Conservation (phyloP, 2,113 vertebrate genomes). For the Chaetodon auriga region DNA sequence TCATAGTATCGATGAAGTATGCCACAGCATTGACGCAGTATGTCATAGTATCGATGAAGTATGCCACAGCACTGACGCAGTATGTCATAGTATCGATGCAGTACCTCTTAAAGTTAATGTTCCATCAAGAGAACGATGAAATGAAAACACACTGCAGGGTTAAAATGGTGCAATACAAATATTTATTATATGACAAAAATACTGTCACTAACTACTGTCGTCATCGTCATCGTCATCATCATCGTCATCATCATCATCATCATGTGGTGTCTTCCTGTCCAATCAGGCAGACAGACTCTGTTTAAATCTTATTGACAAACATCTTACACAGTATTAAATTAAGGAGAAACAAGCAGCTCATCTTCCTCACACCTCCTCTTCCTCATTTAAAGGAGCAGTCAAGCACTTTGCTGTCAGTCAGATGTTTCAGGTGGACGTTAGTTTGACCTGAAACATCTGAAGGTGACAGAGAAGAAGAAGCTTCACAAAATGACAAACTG, state of each 20-base stretch:
- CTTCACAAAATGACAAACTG: not conserved
- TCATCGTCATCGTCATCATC: not conserved
- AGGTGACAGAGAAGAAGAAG: not conserved
- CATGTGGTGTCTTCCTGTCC: constrained; percentile 18
- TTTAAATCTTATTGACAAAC: constrained; percentile 55
- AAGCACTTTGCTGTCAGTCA: not conserved
- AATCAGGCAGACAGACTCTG: constrained; percentile 27
- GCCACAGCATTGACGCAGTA: too few relatives aligned
- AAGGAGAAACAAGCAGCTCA: constrained; percentile 20
- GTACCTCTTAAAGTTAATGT: too few relatives aligned
- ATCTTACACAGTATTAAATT: constrained; percentile 57
- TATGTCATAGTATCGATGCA: too few relatives aligned
- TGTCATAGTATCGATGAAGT: too few relatives aligned
- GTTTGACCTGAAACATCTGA: too few relatives aligned
- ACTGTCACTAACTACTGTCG: constrained; percentile 56
- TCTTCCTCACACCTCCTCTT: not conserved
- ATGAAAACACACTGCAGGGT: constrained; percentile 17
- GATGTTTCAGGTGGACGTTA: not conserved
- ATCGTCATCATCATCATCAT: constrained; percentile 9
- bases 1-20: too few relatives aligned
- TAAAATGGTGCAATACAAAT: constrained; percentile 71
- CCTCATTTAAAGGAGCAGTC: constrained; percentile 14
- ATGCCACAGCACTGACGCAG: too few relatives aligned
- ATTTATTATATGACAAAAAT: constrained; percentile 77
- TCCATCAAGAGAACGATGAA: not conserved